Evolutionary conservation across 2,888 invertebrate species (phyloP).

Genomic region (Lysandra bellargus): DNA sequence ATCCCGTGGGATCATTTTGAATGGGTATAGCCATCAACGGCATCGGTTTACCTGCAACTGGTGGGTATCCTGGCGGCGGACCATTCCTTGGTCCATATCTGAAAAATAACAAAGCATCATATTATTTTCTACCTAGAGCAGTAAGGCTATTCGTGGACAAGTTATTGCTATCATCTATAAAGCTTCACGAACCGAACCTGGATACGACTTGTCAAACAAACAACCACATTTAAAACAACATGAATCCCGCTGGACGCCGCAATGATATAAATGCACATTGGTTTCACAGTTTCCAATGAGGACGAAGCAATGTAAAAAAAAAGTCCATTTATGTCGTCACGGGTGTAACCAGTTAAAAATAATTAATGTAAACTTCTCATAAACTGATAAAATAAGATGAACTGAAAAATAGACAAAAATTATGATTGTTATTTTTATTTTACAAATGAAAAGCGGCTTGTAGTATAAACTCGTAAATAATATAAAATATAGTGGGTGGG

Average conservation of each 20-base stretch:
- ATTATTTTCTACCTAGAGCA: conserved; percentile 3
- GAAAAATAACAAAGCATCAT: conserved; percentile 47
- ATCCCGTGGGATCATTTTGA: conserved; percentile 60
- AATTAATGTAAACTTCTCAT: background rate
- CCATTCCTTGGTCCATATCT: conserved; percentile 69
- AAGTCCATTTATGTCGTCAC: background rate
- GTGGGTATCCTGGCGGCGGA: conserved; percentile 61
- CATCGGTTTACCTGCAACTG: conserved; percentile 61
- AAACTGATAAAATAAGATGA: no score
- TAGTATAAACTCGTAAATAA: background rate
- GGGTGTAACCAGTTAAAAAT: background rate
- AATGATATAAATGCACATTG: background rate
- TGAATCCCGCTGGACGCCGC: background rate
- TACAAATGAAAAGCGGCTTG: no score
- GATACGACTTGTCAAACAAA: conserved; percentile 3
- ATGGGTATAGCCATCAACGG: conserved; percentile 58
- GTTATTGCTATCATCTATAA: background rate
- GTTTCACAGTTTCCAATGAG: background rate
- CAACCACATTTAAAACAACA: background rate
- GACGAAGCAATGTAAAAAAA: background rate
- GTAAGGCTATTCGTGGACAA: no score
- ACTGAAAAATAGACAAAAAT: background rate
- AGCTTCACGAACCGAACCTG: conserved; percentile 32
- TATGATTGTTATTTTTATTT: background rate
- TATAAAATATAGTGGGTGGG: background rate